A percentile compares a stretch with the other conserved stretches of the same genome.
phyloP scores from a whole-genome alignment of 2,888 invertebrate species.

The Catocala sponsa region DNA sequence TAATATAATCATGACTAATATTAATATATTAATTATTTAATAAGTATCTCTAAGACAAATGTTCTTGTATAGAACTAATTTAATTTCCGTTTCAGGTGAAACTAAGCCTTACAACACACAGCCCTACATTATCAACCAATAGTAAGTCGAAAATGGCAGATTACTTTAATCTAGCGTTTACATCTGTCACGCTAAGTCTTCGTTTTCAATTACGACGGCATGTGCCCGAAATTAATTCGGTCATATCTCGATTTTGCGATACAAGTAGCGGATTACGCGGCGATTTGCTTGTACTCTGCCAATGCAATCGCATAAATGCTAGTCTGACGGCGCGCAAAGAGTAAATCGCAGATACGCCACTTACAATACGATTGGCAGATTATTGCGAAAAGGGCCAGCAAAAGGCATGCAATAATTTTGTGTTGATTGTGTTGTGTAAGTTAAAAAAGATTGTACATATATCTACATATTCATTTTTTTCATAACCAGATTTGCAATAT shows the following conservation, averaged over 20 bases:
- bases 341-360: constrained; percentile 41
- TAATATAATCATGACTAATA: no score
- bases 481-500: no score
- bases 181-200: constrained; percentile 73
- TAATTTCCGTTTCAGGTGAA: constrained; percentile 18
- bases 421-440: no score
- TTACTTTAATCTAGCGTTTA: constrained; percentile 58
- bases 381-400: background rate
- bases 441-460: no score
- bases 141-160: constrained; percentile 46
- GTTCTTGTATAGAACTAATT: constrained; percentile 7
- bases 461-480: no score
- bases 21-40: no score
- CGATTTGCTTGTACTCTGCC: constrained; percentile 76
- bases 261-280: constrained; percentile 80
- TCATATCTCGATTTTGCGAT: constrained; percentile 78
- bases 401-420: no score
- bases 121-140: constrained; percentile 30
- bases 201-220: constrained; percentile 79
- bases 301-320: constrained; percentile 75
- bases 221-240: constrained; percentile 80
- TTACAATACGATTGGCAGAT: background rate
- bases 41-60: background rate
- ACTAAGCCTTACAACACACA: constrained; percentile 2
- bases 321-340: constrained; percentile 64